Evolutionary conservation across 2,888 invertebrate species (phyloP).

Genomic region (Galerucella calmariensis): DNA sequence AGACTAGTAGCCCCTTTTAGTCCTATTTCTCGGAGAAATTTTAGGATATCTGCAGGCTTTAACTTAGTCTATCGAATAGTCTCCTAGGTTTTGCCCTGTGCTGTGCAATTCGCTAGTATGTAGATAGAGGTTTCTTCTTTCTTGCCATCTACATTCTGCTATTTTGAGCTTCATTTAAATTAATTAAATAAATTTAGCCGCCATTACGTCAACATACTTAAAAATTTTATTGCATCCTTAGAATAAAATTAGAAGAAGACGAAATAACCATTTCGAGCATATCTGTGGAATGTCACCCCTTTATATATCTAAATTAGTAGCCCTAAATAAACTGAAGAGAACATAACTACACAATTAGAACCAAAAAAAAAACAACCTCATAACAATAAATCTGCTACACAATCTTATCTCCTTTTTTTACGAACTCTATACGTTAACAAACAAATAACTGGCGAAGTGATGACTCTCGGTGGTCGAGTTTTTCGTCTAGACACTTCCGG

Average conservation of each 20-base stretch:
- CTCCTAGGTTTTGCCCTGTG: no score
- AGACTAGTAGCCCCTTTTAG: no score
- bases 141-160: no score
- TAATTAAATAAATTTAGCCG: background rate
- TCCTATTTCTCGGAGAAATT: no score
- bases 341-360: slow-evolving; percentile 32
- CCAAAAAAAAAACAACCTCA: slow-evolving; percentile 33
- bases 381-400: slow-evolving; percentile 40
- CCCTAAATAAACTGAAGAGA: slow-evolving; percentile 23
- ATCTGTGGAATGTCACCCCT: slow-evolving; percentile 26
- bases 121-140: no score
- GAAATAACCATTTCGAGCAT: slow-evolving; percentile 22
- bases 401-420: slow-evolving; percentile 36
- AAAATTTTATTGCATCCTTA: background rate
- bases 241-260: background rate
- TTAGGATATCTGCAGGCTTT: no score
- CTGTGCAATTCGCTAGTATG: no score
- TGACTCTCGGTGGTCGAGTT: slow-evolving; percentile 44
- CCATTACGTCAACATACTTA: background rate
- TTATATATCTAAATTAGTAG: slow-evolving; percentile 12
- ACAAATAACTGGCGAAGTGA: slow-evolving; percentile 21
- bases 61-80: no score
- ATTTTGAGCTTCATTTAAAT: no score
- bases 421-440: slow-evolving; percentile 28
- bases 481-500: slow-evolving; percentile 52